A percentile compares a stretch with the other conserved stretches of the same genome.
phyloP scores from a whole-genome alignment of 2,888 invertebrate genomes.

The Acleris emargana region DNA sequence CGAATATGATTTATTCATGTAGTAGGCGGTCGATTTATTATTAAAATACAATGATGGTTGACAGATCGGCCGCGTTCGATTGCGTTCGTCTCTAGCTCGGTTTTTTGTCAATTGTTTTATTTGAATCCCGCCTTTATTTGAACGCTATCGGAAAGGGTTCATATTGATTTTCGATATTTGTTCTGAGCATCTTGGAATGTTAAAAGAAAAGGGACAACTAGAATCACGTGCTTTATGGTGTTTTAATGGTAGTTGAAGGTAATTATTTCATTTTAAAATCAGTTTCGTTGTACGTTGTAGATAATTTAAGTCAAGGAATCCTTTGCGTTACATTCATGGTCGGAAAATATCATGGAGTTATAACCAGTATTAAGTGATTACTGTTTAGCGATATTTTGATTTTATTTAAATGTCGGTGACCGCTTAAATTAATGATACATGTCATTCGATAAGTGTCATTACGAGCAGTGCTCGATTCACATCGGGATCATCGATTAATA shows the following conservation, averaged over 20 bases:
- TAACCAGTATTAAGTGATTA: no score
- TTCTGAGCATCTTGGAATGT: conserved; percentile 64
- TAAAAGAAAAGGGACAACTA: conserved; percentile 47
- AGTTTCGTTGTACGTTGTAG: no score
- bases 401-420: background rate
- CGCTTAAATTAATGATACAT: conserved; percentile 59
- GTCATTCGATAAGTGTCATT: conserved; percentile 66
- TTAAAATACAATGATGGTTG: conserved; percentile 73
- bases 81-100: conserved; percentile 50
- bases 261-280: background rate
- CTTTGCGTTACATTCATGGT: no score
- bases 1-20: conserved; percentile 61
- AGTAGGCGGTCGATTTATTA: conserved; percentile 53
- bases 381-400: no score
- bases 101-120: conserved; percentile 64
- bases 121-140: conserved; percentile 70
- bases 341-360: no score
- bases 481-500: conserved; percentile 57
- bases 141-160: conserved; percentile 74
- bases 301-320: no score
- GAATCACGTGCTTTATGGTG: conserved; percentile 37
- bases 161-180: conserved; percentile 79
- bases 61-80: conserved; percentile 75
- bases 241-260: conserved; percentile 29
- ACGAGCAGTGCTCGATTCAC: conserved; percentile 46